Percentiles rank a stretch among this genome's conserved stretches.
Conservation (phyloP, 2,113 vertebrate species). For the Parotia lawesii region DNA sequence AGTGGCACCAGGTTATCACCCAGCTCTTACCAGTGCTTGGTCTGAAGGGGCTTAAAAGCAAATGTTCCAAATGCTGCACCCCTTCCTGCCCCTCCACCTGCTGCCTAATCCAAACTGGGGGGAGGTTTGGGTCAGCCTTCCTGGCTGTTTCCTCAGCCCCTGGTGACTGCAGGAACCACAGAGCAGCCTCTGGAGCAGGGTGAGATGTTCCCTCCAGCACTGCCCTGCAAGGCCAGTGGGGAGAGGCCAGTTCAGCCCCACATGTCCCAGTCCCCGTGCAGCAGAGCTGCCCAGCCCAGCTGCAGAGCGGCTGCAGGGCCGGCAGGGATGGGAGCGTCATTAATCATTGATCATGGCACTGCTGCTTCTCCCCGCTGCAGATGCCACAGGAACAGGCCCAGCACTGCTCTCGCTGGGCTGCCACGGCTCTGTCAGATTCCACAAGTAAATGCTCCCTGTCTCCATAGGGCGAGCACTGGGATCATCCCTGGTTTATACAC, state of each 20-base stretch:
- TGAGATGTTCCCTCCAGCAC: neutral
- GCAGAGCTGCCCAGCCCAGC: neutral
- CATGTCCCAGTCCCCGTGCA: neutral
- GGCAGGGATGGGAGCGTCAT: neutral
- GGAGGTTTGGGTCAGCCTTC: neutral
- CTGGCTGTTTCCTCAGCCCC: neutral
- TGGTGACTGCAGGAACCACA: neutral
- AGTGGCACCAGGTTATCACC: neutral
- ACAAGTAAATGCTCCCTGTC: neutral
- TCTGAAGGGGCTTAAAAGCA: neutral
- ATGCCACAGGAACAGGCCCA: neutral
- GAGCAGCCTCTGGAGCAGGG: neutral
- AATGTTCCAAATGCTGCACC: neutral
- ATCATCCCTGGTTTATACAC: neutral
- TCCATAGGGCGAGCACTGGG: neutral
- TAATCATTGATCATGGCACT: neutral
- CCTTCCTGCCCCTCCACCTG: neutral
- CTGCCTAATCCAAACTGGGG: neutral
- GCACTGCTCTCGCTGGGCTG: neutral
- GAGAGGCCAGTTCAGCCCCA: neutral
- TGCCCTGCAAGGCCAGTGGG: neutral
- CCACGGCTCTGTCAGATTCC: constrained; percentile 43
- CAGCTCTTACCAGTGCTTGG: neutral
- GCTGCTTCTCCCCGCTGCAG: neutral
- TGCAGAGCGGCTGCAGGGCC: neutral